Evolutionary conservation across 2,113 vertebrate species (phyloP).

Genomic region (Leucopsar rothschildi): DNA sequence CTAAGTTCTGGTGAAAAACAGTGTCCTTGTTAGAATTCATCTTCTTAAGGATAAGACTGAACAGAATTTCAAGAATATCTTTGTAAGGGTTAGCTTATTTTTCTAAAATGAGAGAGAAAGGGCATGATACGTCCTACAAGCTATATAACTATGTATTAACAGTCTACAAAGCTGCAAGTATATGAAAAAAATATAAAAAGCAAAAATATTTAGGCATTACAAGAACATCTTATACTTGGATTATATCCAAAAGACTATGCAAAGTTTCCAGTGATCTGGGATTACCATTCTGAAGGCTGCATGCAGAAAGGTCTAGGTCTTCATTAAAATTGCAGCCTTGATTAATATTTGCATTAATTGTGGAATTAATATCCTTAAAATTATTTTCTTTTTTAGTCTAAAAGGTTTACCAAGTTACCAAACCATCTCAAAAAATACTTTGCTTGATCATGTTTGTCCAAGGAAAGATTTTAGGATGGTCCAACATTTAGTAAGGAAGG

Average conservation of each 20-base stretch:
- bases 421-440: not conserved
- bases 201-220: not conserved
- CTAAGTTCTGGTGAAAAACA: not conserved
- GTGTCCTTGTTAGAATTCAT: not conserved
- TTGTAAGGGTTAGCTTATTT: not conserved
- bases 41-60: not conserved
- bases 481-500: not conserved
- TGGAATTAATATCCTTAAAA: not conserved
- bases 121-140: not conserved
- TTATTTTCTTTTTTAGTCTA: not conserved
- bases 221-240: slow-evolving; percentile 24
- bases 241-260: not conserved
- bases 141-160: not conserved
- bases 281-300: not conserved
- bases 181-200: not conserved
- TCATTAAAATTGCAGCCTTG: not conserved
- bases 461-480: not conserved
- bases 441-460: not conserved
- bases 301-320: not conserved
- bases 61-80: not conserved
- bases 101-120: not conserved
- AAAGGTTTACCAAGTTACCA: not conserved
- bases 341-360: not conserved
- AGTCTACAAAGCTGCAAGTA: not conserved
- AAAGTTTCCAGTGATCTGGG: not conserved